Conservation (phyloP, 2,888 invertebrate species). For the Glyphotaelius pellucidus region DNA sequence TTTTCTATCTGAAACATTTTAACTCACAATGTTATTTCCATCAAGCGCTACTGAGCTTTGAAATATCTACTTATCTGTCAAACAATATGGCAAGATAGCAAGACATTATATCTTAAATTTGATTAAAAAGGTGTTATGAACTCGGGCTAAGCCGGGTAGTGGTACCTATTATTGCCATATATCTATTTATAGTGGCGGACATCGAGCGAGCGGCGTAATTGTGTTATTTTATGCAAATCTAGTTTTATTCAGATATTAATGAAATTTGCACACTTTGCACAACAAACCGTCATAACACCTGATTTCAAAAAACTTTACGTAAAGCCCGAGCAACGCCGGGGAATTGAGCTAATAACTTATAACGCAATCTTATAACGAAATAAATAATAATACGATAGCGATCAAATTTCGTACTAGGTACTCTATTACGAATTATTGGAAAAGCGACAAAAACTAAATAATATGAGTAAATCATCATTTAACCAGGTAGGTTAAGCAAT, state of each 20-base stretch:
- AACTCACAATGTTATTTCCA: not conserved
- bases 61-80: not conserved
- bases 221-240: too few species aligned
- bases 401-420: not conserved
- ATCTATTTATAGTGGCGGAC: too few species aligned
- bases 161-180: not conserved
- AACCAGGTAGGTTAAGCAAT: conserved; percentile 13
- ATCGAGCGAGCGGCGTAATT: too few species aligned
- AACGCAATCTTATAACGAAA: not conserved
- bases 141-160: not conserved
- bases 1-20: not conserved
- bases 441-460: not conserved
- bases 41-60: not conserved
- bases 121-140: not conserved
- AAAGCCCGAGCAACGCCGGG: too few species aligned
- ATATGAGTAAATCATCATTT: not conserved
- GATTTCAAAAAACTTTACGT: too few species aligned
- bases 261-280: too few species aligned
- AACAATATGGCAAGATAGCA: not conserved
- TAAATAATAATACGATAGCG: not conserved
- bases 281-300: too few species aligned
- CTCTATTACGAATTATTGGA: not conserved
- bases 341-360: too few species aligned
- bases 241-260: too few species aligned
- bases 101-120: not conserved